Evolutionary conservation across 2,888 invertebrate species (phyloP), one percentile per base, ranked within the genome.

Genomic region (Campopleginae sp.): DNA sequence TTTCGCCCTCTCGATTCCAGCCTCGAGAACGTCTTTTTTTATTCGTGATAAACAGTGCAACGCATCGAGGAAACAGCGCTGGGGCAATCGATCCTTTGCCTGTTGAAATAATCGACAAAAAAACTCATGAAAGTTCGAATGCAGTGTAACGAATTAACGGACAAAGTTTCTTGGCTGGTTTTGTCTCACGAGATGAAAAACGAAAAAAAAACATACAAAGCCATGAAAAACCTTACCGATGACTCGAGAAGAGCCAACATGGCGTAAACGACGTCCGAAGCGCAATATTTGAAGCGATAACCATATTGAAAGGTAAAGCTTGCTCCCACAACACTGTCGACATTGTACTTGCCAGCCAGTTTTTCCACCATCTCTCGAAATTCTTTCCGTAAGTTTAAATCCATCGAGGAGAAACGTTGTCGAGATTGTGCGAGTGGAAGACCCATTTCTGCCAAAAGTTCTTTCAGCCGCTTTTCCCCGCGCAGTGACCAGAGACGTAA

Each of bases 361-460:
- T 95, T 95, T 91, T 97, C 96, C 58, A 98, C 93, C 91, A 96
- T 95, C 31, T 95, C 94, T 66, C 96, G 96, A 91, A 98, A 96
- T 88, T 97, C 96, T 68, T 96, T 96, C 0, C 98, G 96, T 31
- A 98, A 94, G 51, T 96, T 95, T 86, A 98, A 95, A 94, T 99
- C 98, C 99, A 99, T 99, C 0, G 98, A 96, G 71, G 95, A 94
- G 93, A 96, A 99, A 80, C 96, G 96, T 92, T 99, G 98, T 42
- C 96, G 96, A 61, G 98, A 98, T 94, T 99, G 98, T 33, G 95
- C 96, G 44, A 99, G 94, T 0, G 99, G 99, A 88, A 88, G 63
- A 46, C 99, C 99, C 96, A 98, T 97, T 93, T 99, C 98, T 0
- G 98, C 99, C 0, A 99, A 94, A 84, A 99, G 95, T 91, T 98